Percentiles rank a stretch among this genome's conserved stretches.
These are phyloP conservation scores for Trematomus loennbergii DNA, from an alignment of 2,113 vertebrate genomes.

Conservation along the genomic window DNA sequence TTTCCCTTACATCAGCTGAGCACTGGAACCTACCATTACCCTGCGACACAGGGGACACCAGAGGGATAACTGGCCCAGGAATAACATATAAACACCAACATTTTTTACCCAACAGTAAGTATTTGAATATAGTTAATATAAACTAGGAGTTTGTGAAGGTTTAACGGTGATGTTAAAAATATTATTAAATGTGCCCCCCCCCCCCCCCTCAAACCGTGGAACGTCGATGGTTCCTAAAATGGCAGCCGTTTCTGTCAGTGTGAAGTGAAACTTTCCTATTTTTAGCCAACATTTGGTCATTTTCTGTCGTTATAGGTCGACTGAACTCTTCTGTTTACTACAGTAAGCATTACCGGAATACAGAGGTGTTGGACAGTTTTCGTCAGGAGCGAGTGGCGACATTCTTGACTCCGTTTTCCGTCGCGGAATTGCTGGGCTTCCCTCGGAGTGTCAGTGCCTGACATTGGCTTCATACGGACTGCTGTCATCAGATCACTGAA, in stretches of 20 bases:
- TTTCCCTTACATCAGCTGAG: slow-evolving; percentile 82
- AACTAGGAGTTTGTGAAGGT: fast-evolving
- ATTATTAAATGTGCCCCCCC: not conserved
- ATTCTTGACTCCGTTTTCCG: slow-evolving; percentile 24
- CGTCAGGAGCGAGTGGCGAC: not conserved
- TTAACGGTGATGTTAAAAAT: not conserved
- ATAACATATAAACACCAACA: too few species aligned
- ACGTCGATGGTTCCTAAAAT: slow-evolving; percentile 78
- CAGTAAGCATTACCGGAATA: not conserved
- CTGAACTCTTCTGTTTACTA: not conserved
- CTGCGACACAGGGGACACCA: not conserved
- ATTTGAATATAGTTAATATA: not conserved
- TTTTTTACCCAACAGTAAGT: fast-evolving
- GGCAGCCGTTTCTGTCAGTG: slow-evolving; percentile 79
- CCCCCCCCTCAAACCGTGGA: slow-evolving; percentile 19
- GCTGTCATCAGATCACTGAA: slow-evolving; percentile 30
- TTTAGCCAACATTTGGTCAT: slow-evolving; percentile 38
- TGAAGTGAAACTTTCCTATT: slow-evolving; percentile 84
- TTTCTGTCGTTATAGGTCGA: not conserved
- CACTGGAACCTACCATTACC: slow-evolving; percentile 67
- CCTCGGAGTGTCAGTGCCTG: slow-evolving; percentile 68
- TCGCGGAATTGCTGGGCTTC: slow-evolving; percentile 50
- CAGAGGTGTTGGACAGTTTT: not conserved
- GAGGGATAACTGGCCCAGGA: not conserved
- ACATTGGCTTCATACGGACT: slow-evolving; percentile 65